A percentile compares a stretch with the other conserved stretches of the same genome.
These are phyloP conservation scores for Oryzias curvinotus DNA, from an alignment of 2,113 vertebrate species.

Conservation along the genomic window DNA sequence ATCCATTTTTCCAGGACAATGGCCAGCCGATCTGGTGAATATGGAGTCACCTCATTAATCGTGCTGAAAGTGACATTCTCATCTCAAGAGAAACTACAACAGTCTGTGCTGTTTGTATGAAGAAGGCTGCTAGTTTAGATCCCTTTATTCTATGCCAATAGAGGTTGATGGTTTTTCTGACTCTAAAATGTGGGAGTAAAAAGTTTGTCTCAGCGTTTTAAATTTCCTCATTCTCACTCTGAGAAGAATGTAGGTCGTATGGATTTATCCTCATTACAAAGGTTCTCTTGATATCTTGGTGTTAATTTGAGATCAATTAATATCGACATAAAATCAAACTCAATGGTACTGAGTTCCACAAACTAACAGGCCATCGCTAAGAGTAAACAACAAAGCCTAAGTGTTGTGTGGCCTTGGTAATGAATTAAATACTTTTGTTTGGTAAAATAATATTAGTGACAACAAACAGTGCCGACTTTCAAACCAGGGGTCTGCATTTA, in stretches of 20 bases:
- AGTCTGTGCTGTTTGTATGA: constrained; percentile 52
- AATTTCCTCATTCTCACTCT: constrained; percentile 23
- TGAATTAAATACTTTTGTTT: too few species aligned
- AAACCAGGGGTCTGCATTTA: constrained; percentile 38
- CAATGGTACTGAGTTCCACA: constrained; percentile 11
- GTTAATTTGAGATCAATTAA: constrained; percentile 52
- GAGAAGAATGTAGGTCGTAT: constrained; percentile 60
- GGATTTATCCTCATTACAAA: constrained; percentile 58
- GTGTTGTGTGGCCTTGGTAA: constrained; percentile 18
- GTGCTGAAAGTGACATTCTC: constrained; percentile 59
- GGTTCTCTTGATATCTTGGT: constrained; percentile 36
- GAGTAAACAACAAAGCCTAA: constrained; percentile 42
- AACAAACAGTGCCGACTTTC: constrained; percentile 12
- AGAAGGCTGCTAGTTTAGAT: constrained; percentile 15
- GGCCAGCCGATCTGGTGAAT: constrained; percentile 44
- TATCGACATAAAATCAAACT: constrained; percentile 48
- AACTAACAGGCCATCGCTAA: constrained; percentile 17
- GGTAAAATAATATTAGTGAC: constrained; percentile 35
- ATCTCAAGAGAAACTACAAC: constrained; percentile 64
- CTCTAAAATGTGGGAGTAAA: not conserved
- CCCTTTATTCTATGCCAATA: constrained; percentile 42
- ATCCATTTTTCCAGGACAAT: constrained; percentile 54
- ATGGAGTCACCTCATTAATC: constrained; percentile 72
- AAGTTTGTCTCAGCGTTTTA: constrained; percentile 22
- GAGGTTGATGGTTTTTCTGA: constrained; percentile 27